phyloP scores from a whole-genome alignment of 2,797 vertebrate species.

The Orientallactaga sibirica region DNA sequence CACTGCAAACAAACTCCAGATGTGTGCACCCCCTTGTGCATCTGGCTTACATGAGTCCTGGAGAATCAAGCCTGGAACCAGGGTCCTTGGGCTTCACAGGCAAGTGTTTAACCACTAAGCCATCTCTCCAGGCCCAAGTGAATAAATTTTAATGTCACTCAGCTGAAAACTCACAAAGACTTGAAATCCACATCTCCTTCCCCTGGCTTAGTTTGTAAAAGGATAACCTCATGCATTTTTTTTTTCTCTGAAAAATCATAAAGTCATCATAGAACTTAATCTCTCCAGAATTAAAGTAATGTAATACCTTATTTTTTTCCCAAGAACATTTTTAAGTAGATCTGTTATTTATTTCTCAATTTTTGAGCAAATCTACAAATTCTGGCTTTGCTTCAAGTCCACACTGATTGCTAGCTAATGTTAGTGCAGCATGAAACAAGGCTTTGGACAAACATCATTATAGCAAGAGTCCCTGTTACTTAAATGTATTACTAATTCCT shows the following conservation, averaged over 20 bases:
- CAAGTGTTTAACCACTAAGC: no score
- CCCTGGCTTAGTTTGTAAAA: neutral
- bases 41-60: no score
- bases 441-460: neutral
- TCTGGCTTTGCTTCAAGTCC: neutral
- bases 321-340: neutral
- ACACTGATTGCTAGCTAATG: neutral
- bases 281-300: neutral
- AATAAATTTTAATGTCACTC: neutral
- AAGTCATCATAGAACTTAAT: neutral
- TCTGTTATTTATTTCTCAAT: neutral
- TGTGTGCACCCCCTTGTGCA: no score
- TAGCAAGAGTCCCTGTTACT: neutral
- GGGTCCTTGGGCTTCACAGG: no score
- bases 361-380: conserved; percentile 32
- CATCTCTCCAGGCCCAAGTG: neutral
- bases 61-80: no score
- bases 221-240: neutral
- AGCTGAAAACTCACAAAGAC: neutral
- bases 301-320: neutral
- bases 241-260: conserved; percentile 38
- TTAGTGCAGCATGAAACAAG: neutral
- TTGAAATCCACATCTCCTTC: neutral
- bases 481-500: conserved; percentile 39
- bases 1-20: no score